Evolutionary conservation across 1,140 invertebrate genomes (phyloP).

Genomic region (Psix sp.): DNA sequence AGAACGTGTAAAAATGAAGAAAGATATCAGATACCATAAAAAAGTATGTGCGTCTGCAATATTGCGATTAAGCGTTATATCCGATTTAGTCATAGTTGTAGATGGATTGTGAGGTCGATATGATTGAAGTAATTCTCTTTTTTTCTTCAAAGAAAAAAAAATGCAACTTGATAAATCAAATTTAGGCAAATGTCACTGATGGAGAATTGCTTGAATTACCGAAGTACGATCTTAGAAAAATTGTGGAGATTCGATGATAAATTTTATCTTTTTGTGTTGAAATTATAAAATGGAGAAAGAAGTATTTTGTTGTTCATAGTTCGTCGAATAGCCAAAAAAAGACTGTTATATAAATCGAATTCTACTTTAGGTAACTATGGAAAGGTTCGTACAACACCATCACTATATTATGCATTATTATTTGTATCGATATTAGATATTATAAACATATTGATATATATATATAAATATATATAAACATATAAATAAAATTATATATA

Average conservation of each 20-base stretch:
- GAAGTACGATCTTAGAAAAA: constrained; percentile 27
- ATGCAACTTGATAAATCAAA: constrained; percentile 2
- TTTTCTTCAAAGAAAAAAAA: too few relatives aligned
- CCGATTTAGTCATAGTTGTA: constrained; percentile 67
- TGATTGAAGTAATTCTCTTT: constrained; percentile 29
- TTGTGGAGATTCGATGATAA: constrained; percentile 35
- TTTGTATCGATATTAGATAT: constrained; percentile 46
- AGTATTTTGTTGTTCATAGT: constrained; percentile 71
- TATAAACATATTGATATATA: constrained; percentile 57
- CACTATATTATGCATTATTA: constrained; percentile 59
- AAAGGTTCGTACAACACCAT: constrained; percentile 64
- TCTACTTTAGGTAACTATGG: constrained; percentile 65
- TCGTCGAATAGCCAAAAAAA: constrained; percentile 73
- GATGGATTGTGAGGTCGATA: constrained; percentile 26
- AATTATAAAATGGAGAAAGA: constrained; percentile 53
- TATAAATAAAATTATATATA: constrained; percentile 54
- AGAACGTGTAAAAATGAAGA: constrained; percentile 34
- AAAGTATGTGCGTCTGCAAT: constrained; percentile 40
- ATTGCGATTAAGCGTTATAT: constrained; percentile 46
- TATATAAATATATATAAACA: constrained; percentile 47
- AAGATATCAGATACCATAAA: constrained; percentile 5
- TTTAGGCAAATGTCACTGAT: not conserved
- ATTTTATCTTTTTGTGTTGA: constrained; percentile 47
- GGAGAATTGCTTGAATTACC: constrained; percentile 21
- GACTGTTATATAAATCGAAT: constrained; percentile 73